Percentiles rank a stretch among this genome's conserved stretches.
These are phyloP conservation scores for Danio tinwini DNA, from an alignment of 2,797 vertebrate species.

Conservation along the genomic window DNA sequence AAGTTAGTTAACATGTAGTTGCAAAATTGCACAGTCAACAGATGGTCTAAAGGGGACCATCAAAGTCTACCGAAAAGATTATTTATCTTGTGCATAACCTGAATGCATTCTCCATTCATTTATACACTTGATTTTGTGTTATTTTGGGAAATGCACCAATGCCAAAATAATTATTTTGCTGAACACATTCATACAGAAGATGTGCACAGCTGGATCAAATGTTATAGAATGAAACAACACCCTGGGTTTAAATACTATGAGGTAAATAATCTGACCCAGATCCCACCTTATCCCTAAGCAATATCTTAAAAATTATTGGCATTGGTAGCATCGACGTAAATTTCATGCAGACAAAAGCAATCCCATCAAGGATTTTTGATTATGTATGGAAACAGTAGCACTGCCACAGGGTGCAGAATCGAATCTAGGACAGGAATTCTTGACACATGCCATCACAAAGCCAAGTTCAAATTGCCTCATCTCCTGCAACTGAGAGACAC, in stretches of 20 bases:
- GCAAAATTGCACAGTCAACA: too few species aligned
- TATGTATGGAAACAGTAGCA: slow-evolving; percentile 23
- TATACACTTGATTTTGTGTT: slow-evolving; percentile 7
- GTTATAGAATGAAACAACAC: not conserved
- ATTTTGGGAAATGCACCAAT: not conserved
- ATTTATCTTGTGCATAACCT: too few species aligned
- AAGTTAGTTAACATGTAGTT: too few species aligned
- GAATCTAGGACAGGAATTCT: slow-evolving; percentile 59
- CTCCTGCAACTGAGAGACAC: not conserved
- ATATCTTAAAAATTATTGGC: not conserved
- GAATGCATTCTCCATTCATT: not conserved
- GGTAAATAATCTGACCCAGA: not conserved
- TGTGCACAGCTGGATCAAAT: slow-evolving; percentile 2
- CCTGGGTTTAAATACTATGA: slow-evolving; percentile 4
- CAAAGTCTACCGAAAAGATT: too few species aligned
- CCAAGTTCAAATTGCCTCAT: slow-evolving; percentile 45
- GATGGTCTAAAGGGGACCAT: too few species aligned
- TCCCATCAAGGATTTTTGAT: not conserved
- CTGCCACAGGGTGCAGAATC: slow-evolving; percentile 26
- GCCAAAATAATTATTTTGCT: not conserved
- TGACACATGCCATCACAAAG: slow-evolving; percentile 55
- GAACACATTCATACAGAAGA: not conserved
- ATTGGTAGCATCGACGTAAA: not conserved
- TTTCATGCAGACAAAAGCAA: not conserved
- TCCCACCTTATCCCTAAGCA: not conserved